phyloP scores from a whole-genome alignment of 2,888 invertebrate genomes.

The Euproctis similis region DNA sequence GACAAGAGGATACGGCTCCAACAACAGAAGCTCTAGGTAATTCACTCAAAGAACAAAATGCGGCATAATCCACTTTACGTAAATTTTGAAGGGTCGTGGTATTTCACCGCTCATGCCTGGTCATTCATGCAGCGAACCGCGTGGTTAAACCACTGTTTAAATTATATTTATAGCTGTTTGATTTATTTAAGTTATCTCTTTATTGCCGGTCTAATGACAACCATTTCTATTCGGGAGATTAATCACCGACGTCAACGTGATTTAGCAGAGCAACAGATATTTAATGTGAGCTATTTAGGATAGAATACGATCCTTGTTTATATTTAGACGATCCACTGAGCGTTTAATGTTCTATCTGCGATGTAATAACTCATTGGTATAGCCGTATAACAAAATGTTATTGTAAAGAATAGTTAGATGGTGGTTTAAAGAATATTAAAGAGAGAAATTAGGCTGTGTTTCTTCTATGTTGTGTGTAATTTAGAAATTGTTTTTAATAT shows the following conservation, averaged over 20 bases:
- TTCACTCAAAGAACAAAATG: no score
- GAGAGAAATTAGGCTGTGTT: no score
- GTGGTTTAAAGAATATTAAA: no score
- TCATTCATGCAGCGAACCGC: no score
- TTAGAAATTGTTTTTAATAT: no score
- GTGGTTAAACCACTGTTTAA: no score
- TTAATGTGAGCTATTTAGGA: slow-evolving; percentile 69
- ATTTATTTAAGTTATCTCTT: slow-evolving; percentile 76
- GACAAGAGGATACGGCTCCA: no score
- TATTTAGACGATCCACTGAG: slow-evolving; percentile 58
- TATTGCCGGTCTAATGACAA: slow-evolving; percentile 72
- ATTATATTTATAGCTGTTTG: slow-evolving; percentile 69
- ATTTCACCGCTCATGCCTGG: no score
- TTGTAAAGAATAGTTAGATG: slow-evolving; percentile 31
- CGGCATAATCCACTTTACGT: no score
- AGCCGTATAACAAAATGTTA: slow-evolving; percentile 25
- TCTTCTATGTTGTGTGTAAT: no score
- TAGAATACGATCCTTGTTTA: slow-evolving; percentile 60
- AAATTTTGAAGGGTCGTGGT: no score
- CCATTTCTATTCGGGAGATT: slow-evolving; percentile 70
- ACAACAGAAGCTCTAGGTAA: no score
- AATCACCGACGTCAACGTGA: slow-evolving; percentile 71
- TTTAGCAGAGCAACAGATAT: slow-evolving; percentile 73
- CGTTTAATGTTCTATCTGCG: slow-evolving; percentile 54
- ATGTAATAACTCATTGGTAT: slow-evolving; percentile 40